These are phyloP conservation scores for Napeogenes sylphis DNA, from an alignment of 2,888 invertebrate species.

Conservation along the genomic window DNA sequence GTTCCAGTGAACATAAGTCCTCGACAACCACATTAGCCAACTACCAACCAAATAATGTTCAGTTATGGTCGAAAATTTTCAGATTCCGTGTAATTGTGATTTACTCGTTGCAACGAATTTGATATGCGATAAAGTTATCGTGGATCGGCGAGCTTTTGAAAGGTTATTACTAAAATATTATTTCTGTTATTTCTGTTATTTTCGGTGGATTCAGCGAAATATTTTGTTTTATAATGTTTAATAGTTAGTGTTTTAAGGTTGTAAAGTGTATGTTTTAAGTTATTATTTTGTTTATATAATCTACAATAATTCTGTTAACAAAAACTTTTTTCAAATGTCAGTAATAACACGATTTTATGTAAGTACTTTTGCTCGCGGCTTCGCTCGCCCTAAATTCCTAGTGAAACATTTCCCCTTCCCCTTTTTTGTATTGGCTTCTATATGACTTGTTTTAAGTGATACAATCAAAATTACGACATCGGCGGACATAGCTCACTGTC, in stretches of 20 bases:
- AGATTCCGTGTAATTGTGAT: conserved; percentile 71
- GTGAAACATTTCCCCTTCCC: no score
- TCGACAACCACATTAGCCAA: conserved; percentile 47
- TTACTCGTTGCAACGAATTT: conserved; percentile 57
- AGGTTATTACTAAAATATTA: conserved; percentile 15
- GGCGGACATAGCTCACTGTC: no score
- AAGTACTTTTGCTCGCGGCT: no score
- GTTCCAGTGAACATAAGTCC: conserved; percentile 40
- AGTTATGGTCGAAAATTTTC: conserved; percentile 62
- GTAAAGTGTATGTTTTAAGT: neutral
- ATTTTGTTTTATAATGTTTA: neutral
- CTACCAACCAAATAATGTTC: conserved; percentile 60
- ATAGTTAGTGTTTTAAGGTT: neutral
- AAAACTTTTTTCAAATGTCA: no score
- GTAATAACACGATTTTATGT: no score
- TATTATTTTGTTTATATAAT: no score
- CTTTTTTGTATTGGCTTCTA: no score
- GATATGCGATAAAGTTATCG: conserved; percentile 69
- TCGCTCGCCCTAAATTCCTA: no score
- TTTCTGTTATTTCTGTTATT: conserved; percentile 2
- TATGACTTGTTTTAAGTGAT: no score
- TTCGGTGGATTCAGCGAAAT: conserved; percentile 19
- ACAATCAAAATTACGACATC: no score
- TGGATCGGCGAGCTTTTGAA: conserved; percentile 36
- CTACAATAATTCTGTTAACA: no score